Evolutionary conservation across 2,888 invertebrate species (phyloP).

Genomic region (Yponomeuta evonymella): DNA sequence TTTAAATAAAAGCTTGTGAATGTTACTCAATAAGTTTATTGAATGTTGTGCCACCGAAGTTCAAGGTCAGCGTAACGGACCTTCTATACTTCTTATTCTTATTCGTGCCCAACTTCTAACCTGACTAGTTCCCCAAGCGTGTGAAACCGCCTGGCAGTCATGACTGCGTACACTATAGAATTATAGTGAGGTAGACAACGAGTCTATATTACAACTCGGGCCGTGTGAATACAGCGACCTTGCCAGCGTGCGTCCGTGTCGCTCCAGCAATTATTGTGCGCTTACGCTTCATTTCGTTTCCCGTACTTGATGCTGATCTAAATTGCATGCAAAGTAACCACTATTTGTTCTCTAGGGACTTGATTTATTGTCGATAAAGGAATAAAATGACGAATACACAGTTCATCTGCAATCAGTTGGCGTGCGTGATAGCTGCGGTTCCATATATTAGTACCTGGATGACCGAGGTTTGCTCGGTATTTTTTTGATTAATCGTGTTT

Average conservation of each 20-base stretch:
- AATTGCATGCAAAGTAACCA: not conserved
- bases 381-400: not conserved
- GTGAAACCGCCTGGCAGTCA: slow-evolving; percentile 10
- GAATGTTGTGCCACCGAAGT: not conserved
- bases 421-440: too few relatives aligned
- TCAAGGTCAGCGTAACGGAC: not conserved
- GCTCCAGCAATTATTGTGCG: not conserved
- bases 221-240: slow-evolving; percentile 65
- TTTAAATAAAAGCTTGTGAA: too few relatives aligned
- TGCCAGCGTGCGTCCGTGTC: slow-evolving; percentile 28
- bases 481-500: too few relatives aligned
- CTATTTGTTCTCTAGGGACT: not conserved
- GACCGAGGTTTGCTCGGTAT: too few relatives aligned
- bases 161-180: slow-evolving; percentile 9
- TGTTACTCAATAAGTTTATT: not conserved
- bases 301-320: not conserved
- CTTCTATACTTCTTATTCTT: not conserved
- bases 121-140: slow-evolving; percentile 11
- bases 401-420: too few relatives aligned
- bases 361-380: not conserved
- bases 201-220: slow-evolving; percentile 25
- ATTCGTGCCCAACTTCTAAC: slow-evolving; percentile 10
- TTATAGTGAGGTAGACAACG: slow-evolving; percentile 7
- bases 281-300: not conserved
- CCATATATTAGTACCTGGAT: too few relatives aligned